A percentile compares a stretch with the other conserved stretches of the same genome.
Conservation (phyloP, 2,888 invertebrate genomes). For the Nomada ruficornis region DNA sequence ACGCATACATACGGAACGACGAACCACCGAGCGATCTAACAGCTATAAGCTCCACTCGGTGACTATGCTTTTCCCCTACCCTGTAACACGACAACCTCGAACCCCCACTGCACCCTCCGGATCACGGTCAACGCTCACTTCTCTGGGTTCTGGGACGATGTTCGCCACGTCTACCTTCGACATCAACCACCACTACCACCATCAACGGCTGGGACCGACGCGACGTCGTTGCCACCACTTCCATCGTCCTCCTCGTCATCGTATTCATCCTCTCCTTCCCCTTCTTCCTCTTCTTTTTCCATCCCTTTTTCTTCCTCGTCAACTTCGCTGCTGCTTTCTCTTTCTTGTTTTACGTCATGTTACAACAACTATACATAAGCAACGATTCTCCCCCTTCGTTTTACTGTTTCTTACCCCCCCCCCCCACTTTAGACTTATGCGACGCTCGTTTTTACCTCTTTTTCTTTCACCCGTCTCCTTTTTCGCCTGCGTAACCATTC, state of each 20-base stretch:
- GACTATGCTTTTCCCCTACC: conserved; percentile 43
- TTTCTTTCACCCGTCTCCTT: conserved; percentile 30
- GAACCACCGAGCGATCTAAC: conserved; percentile 33
- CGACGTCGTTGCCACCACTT: conserved; percentile 37
- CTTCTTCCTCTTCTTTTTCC: conserved; percentile 1
- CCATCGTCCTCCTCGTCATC: conserved; percentile 23
- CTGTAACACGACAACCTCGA: conserved; percentile 39
- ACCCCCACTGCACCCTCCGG: conserved; percentile 49
- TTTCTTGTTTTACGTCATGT: neutral
- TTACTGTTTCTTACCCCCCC: neutral
- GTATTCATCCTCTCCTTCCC: conserved; percentile 1
- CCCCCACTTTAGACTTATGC: neutral
- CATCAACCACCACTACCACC: conserved; percentile 40
- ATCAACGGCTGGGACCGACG: neutral
- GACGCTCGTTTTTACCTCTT: conserved; percentile 20
- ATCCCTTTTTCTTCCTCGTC: conserved; percentile 8
- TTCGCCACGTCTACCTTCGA: conserved; percentile 42
- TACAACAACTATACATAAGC: neutral
- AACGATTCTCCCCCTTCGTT: neutral
- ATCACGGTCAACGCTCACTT: conserved; percentile 66
- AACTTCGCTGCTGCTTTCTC: conserved; percentile 8
- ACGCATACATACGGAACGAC: neutral
- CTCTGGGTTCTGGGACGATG: conserved; percentile 51
- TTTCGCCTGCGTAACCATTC: conserved; percentile 43
- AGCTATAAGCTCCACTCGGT: conserved; percentile 31